Evolutionary conservation across 2,888 invertebrate genomes (phyloP).

Genomic region (Bruchidius siliquastri): DNA sequence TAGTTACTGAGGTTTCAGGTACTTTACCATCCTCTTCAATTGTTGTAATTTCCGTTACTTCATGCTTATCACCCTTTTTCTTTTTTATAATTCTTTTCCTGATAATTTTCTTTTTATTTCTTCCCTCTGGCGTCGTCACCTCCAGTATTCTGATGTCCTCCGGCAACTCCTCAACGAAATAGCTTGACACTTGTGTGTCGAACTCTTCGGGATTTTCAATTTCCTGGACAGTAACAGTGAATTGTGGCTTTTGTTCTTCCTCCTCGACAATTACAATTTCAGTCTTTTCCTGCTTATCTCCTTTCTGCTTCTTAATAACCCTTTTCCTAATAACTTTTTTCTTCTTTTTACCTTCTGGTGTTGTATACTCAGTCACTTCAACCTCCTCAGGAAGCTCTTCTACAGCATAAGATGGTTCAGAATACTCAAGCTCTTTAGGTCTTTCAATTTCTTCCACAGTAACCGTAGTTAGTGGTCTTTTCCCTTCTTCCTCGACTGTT

Average conservation of each 20-base stretch:
- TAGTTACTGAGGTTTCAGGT: slow-evolving; percentile 44
- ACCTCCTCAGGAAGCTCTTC: slow-evolving; percentile 33
- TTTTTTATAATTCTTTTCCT: slow-evolving; percentile 47
- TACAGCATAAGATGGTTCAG: slow-evolving; percentile 10
- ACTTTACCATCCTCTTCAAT: slow-evolving; percentile 42
- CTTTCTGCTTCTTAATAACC: slow-evolving; percentile 45
- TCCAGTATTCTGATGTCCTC: slow-evolving; percentile 25
- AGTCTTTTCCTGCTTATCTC: slow-evolving; percentile 38
- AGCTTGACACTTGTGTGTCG: slow-evolving; percentile 27
- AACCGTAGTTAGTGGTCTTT: slow-evolving; percentile 23
- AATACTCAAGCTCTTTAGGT: slow-evolving; percentile 14
- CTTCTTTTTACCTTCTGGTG: slow-evolving; percentile 27
- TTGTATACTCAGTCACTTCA: slow-evolving; percentile 18
- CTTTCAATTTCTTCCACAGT: slow-evolving; percentile 28
- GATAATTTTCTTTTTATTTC: slow-evolving; percentile 34
- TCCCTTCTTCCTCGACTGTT: slow-evolving; percentile 27
- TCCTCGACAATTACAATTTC: slow-evolving; percentile 45
- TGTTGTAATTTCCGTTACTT: slow-evolving; percentile 48
- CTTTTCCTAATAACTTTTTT: slow-evolving; percentile 34
- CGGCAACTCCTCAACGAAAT: slow-evolving; percentile 33
- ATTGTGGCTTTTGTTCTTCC: slow-evolving; percentile 32
- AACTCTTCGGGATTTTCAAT: slow-evolving; percentile 23
- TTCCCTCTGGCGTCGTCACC: slow-evolving; percentile 40
- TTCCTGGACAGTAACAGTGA: slow-evolving; percentile 29
- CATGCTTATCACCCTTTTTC: slow-evolving; percentile 43